Evolutionary conservation across 2,888 invertebrate genomes (phyloP).

Genomic region (Rhodophaea formosa): DNA sequence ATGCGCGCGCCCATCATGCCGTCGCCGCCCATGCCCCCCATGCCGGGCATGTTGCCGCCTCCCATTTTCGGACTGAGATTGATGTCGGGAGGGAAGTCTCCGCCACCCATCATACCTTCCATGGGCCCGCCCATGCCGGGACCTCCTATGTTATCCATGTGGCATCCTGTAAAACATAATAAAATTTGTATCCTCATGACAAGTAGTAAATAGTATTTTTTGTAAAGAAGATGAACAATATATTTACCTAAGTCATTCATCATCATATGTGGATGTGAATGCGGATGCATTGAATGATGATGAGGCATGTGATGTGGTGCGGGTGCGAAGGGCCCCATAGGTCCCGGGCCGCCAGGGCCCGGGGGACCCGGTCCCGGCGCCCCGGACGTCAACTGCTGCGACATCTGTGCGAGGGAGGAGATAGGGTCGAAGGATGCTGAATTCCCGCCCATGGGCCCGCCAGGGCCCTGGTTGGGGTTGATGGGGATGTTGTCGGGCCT

Average conservation of each 20-base stretch:
- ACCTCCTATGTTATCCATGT: conserved; percentile 77
- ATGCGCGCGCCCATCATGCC: conserved; percentile 85
- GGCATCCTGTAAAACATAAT: conserved; percentile 57
- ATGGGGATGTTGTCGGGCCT: conserved; percentile 74
- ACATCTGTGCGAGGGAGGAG: conserved; percentile 96
- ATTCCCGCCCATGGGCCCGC: conserved; percentile 79
- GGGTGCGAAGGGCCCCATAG: conserved; percentile 68
- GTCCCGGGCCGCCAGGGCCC: conserved; percentile 59
- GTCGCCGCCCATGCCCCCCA: conserved; percentile 78
- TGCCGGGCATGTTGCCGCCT: conserved; percentile 76
- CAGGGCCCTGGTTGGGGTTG: conserved; percentile 75
- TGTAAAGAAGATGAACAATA: too few species aligned
- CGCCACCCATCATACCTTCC: conserved; percentile 78
- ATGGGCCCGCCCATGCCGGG: conserved; percentile 78
- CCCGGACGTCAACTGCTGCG: conserved; percentile 92
- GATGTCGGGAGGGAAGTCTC: conserved; percentile 77
- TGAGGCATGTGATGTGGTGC: conserved; percentile 74
- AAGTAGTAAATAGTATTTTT: too few species aligned
- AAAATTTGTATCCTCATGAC: background rate
- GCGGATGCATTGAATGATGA: conserved; percentile 73
- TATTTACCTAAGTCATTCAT: conserved; percentile 74
- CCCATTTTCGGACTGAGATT: conserved; percentile 85
- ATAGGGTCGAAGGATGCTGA: conserved; percentile 92
- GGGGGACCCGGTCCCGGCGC: conserved; percentile 68
- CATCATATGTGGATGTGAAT: conserved; percentile 76